Percentiles rank a stretch among this genome's conserved stretches.
Evolutionary conservation across 2,113 vertebrate species (phyloP).

Genomic region (Ceratotherium simum): DNA sequence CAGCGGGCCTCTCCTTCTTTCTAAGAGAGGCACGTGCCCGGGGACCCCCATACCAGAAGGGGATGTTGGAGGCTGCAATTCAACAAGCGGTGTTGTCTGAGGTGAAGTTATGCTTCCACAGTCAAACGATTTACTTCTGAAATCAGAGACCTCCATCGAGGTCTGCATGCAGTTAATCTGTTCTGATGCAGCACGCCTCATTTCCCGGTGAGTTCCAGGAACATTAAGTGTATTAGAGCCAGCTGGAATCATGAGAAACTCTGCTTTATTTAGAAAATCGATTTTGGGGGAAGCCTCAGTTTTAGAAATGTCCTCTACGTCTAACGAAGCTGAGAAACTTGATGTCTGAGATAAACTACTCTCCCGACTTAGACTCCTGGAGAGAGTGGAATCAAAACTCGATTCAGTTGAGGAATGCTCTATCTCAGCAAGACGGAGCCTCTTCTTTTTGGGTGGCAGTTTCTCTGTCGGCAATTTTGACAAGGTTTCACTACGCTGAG

Average conservation of each 20-base stretch:
- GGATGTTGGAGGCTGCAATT: conserved; percentile 83
- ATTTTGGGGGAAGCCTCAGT: conserved; percentile 90
- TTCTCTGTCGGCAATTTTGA: conserved; percentile 98
- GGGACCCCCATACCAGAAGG: conserved; percentile 78
- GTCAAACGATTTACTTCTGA: conserved; percentile 98
- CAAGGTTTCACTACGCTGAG: conserved; percentile 96
- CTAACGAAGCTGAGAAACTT: conserved; percentile 96
- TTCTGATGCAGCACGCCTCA: conserved; percentile 96
- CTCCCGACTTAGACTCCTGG: conserved; percentile 96
- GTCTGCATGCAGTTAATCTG: conserved; percentile 94
- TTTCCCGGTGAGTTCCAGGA: conserved; percentile 90
- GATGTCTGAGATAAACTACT: conserved; percentile 96
- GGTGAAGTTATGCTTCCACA: conserved; percentile 91
- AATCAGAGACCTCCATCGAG: conserved; percentile 93
- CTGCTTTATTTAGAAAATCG: conserved; percentile 89
- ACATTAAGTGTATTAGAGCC: conserved; percentile 91
- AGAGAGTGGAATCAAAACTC: conserved; percentile 94
- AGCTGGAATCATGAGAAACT: conserved; percentile 90
- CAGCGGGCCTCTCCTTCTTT: conserved; percentile 96
- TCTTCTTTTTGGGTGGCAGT: conserved; percentile 98
- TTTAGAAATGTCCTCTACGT: conserved; percentile 93
- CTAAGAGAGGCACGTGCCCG: conserved; percentile 93
- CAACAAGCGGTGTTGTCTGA: conserved; percentile 84
- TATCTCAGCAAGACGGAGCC: conserved; percentile 96
- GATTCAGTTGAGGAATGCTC: conserved; percentile 97